Evolutionary conservation across 2,113 vertebrate species (phyloP).

Genomic region (Spilogale gracilis): DNA sequence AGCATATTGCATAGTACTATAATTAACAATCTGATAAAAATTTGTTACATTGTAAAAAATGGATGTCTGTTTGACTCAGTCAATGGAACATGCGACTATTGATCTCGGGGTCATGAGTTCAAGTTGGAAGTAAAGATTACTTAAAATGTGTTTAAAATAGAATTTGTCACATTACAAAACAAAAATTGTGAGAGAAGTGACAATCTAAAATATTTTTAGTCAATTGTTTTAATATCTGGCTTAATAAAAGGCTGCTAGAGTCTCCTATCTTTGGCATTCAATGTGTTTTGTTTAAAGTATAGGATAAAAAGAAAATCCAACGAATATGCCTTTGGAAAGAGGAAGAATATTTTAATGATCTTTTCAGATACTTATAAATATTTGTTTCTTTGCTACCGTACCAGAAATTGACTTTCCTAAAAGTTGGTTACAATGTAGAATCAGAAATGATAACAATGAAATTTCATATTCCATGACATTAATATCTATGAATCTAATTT

Average conservation of each 20-base stretch:
- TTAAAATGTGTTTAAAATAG: background rate
- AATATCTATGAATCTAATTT: background rate
- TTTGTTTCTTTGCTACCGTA: background rate
- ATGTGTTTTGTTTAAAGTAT: background rate
- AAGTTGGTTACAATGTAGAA: background rate
- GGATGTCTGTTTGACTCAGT: background rate
- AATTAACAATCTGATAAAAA: background rate
- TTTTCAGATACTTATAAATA: conserved; percentile 29
- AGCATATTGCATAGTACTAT: background rate
- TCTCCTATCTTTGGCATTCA: background rate
- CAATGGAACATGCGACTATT: background rate
- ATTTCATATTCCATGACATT: background rate
- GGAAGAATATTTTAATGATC: background rate
- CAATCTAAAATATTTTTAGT: background rate
- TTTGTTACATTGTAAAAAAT: background rate
- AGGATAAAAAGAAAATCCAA: background rate
- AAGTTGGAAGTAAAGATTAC: background rate
- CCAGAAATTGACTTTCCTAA: conserved; percentile 18
- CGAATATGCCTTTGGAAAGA: background rate
- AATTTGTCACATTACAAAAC: background rate
- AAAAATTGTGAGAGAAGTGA: background rate
- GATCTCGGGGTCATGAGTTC: background rate
- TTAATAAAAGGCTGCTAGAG: background rate
- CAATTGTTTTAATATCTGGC: background rate
- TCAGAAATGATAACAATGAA: background rate